A percentile compares a stretch with the other conserved stretches of the same genome.
These are phyloP conservation scores for Cremastobaeus sp. DNA, from an alignment of 2,888 invertebrate species.

Conservation along the genomic window DNA sequence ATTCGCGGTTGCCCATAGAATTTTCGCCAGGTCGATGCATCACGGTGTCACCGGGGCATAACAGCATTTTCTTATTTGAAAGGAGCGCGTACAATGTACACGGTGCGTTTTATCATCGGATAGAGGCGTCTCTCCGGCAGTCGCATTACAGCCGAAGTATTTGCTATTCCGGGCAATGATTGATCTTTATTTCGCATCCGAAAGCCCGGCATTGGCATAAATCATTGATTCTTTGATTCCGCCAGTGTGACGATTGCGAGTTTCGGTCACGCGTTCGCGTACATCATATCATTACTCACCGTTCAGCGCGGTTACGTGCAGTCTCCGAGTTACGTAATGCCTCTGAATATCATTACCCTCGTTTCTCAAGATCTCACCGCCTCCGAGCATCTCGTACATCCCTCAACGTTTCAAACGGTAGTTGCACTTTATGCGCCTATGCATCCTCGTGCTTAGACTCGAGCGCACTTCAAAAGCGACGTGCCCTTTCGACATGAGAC, in stretches of 20 bases:
- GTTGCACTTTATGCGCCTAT: constrained; percentile 64
- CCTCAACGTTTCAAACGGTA: constrained; percentile 60
- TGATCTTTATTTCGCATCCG: constrained; percentile 41
- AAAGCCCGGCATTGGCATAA: constrained; percentile 22
- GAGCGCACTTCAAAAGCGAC: constrained; percentile 64
- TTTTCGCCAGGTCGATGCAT: constrained; percentile 15
- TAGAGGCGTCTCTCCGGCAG: neutral
- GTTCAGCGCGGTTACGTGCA: constrained; percentile 59
- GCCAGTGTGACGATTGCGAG: constrained; percentile 32
- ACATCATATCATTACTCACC: constrained; percentile 57
- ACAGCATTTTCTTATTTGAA: constrained; percentile 29
- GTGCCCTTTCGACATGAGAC: constrained; percentile 57
- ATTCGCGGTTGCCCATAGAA: constrained; percentile 8
- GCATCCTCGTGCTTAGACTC: constrained; percentile 60
- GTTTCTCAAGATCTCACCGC: constrained; percentile 62
- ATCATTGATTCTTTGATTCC: constrained; percentile 42
- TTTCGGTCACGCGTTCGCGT: constrained; percentile 55
- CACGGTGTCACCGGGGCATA: constrained; percentile 9
- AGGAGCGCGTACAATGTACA: constrained; percentile 11
- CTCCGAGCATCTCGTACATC: constrained; percentile 40
- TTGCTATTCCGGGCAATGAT: constrained; percentile 30
- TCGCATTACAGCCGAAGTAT: constrained; percentile 17
- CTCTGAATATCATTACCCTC: constrained; percentile 68
- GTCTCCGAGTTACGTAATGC: constrained; percentile 58
- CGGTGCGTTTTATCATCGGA: constrained; percentile 5